phyloP scores from a whole-genome alignment of 2,797 vertebrate species.

The Protosalanx chinensis region DNA sequence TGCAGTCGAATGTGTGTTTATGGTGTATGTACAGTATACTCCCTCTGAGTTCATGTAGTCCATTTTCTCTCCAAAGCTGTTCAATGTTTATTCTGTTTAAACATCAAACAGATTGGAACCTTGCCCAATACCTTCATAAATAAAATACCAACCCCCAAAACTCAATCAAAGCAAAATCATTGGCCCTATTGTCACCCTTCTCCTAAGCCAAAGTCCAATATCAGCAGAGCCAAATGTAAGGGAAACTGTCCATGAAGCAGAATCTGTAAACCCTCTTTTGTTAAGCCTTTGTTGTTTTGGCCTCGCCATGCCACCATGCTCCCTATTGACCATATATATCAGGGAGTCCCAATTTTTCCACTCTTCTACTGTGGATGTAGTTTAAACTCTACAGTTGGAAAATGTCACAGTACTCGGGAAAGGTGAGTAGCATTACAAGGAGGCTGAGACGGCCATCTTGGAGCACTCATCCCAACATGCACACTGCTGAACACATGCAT shows the following conservation, averaged over 20 bases:
- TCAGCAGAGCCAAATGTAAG: constrained; percentile 77
- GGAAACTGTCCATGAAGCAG: constrained; percentile 82
- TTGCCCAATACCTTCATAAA: constrained; percentile 11
- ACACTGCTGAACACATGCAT: constrained; percentile 20
- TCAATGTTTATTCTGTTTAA: constrained; percentile 7
- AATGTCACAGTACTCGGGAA: constrained; percentile 88
- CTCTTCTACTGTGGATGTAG: constrained; percentile 60
- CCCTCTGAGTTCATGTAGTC: no score
- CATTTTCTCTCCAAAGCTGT: no score
- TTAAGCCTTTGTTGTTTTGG: constrained; percentile 66
- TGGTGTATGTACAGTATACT: no score
- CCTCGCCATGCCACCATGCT: constrained; percentile 46
- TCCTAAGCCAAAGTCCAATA: constrained; percentile 69
- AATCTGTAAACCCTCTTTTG: constrained; percentile 77
- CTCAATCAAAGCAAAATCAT: constrained; percentile 79
- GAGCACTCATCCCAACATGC: constrained; percentile 1
- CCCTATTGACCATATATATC: constrained; percentile 73
- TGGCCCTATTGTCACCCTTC: constrained; percentile 60
- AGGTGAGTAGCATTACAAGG: constrained; percentile 77
- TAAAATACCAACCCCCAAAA: constrained; percentile 57
- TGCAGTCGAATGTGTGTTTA: no score
- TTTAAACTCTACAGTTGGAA: constrained; percentile 62
- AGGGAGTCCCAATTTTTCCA: constrained; percentile 58
- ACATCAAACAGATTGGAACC: constrained; percentile 41
- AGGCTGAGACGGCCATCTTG: constrained; percentile 16